phyloP scores from a whole-genome alignment of 2,113 vertebrate species.

The Chionomys nivalis region DNA sequence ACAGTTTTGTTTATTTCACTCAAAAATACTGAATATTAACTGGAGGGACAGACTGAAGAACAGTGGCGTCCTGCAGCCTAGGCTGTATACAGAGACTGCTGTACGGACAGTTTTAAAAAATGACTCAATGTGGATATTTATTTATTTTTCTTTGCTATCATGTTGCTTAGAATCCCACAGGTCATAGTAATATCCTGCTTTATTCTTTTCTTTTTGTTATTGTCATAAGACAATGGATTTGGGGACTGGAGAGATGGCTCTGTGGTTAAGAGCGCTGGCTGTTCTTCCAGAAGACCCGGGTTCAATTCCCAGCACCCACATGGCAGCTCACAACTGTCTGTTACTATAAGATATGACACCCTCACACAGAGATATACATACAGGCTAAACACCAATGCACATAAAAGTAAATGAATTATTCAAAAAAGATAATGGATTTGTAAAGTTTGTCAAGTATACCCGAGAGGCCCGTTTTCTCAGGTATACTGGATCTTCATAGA shows the following conservation, averaged over 20 bases:
- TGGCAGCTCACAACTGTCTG: no score
- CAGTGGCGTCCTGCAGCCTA: not conserved
- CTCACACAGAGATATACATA: no score
- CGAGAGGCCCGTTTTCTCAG: constrained; percentile 22
- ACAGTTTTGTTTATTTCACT: not conserved
- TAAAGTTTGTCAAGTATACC: not conserved
- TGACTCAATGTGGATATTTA: not conserved
- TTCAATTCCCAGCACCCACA: no score
- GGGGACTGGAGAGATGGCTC: not conserved
- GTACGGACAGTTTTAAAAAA: not conserved
- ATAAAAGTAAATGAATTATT: no score
- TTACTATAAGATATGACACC: no score
- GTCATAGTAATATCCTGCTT: not conserved
- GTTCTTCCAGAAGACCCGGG: no score
- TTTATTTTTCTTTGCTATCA: constrained; percentile 44
- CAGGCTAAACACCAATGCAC: no score
- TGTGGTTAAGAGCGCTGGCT: no score
- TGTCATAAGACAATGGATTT: constrained; percentile 44
- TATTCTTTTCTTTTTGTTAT: not conserved
- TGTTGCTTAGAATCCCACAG: constrained; percentile 1
- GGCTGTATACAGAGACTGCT: not conserved
- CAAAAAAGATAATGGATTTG: constrained; percentile 20
- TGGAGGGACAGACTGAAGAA: not conserved
- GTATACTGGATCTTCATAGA: not conserved
- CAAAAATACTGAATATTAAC: not conserved